Evolutionary conservation across 2,113 vertebrate genomes (phyloP).

Genomic region (Pollimyrus isidori): DNA sequence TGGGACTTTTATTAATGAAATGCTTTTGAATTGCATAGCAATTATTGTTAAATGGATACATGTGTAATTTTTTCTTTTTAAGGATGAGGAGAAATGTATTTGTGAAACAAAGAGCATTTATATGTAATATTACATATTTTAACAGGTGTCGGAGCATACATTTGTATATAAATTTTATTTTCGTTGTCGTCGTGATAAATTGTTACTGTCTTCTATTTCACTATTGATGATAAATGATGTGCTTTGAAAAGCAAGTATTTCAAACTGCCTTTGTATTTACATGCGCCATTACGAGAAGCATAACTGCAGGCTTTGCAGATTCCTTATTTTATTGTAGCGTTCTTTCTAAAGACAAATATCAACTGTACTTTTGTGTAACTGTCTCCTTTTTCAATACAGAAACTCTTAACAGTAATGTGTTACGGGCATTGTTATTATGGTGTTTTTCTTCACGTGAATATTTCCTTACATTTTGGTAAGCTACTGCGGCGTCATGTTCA

Average conservation of each 20-base stretch:
- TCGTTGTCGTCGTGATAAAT: background rate
- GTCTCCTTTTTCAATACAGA: background rate
- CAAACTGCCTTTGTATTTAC: background rate
- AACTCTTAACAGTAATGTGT: background rate
- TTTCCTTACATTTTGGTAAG: background rate
- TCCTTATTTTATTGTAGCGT: conserved; percentile 15
- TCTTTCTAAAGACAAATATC: background rate
- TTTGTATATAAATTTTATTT: conserved; percentile 16
- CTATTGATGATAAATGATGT: background rate
- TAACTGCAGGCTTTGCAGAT: conserved; percentile 1
- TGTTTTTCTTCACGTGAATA: background rate
- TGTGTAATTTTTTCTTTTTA: conserved; percentile 6
- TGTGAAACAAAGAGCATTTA: background rate
- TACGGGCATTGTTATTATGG: background rate
- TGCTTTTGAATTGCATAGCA: conserved; percentile 23
- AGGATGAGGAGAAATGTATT: conserved; percentile 2
- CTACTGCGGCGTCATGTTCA: background rate
- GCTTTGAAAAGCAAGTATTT: conserved; percentile 8
- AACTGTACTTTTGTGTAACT: background rate
- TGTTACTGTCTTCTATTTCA: background rate
- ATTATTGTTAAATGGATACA: conserved; percentile 13
- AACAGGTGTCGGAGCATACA: background rate
- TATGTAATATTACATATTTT: background rate
- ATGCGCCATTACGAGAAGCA: background rate
- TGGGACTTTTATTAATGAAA: conserved; percentile 38